Conservation (phyloP, 2,888 invertebrate genomes). For the Cremastobaeus sp. region DNA sequence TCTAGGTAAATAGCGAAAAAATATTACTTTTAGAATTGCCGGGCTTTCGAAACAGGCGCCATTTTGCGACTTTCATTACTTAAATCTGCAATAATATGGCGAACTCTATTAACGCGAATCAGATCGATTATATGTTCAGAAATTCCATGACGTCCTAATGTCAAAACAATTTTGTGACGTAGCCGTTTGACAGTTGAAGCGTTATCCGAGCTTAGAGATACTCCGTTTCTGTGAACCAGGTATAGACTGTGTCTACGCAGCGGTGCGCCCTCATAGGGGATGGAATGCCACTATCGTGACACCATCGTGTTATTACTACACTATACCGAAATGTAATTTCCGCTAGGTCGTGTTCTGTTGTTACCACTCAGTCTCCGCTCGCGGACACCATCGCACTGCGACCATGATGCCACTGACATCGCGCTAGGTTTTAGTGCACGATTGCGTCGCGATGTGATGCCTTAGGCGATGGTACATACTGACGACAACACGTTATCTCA, state of each 20-base stretch:
- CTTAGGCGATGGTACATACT: constrained; percentile 69
- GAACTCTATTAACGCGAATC: too few relatives aligned
- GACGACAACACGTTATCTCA: constrained; percentile 72
- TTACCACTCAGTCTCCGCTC: constrained; percentile 62
- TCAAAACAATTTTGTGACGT: constrained; percentile 40
- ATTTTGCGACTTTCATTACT: too few relatives aligned
- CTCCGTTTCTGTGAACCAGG: constrained; percentile 27
- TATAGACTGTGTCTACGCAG: constrained; percentile 19
- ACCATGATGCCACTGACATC: constrained; percentile 52
- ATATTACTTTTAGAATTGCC: too few relatives aligned
- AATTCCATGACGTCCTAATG: constrained; percentile 12
- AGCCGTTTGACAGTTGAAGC: constrained; percentile 33
- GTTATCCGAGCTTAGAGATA: constrained; percentile 14
- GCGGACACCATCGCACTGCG: constrained; percentile 52
- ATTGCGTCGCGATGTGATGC: constrained; percentile 68
- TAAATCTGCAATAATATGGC: too few relatives aligned
- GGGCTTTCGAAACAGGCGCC: too few relatives aligned
- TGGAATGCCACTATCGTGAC: constrained; percentile 49
- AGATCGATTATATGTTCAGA: constrained; percentile 22
- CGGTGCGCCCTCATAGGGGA: constrained; percentile 37
- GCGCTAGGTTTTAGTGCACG: constrained; percentile 63
- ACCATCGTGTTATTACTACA: constrained; percentile 71
- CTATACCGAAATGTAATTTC: constrained; percentile 76
- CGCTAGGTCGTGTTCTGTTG: constrained; percentile 68
- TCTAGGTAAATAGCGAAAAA: too few relatives aligned